Evolutionary conservation across 2,888 invertebrate species (phyloP).

Genomic region (Cryptocheilus praepositus): DNA sequence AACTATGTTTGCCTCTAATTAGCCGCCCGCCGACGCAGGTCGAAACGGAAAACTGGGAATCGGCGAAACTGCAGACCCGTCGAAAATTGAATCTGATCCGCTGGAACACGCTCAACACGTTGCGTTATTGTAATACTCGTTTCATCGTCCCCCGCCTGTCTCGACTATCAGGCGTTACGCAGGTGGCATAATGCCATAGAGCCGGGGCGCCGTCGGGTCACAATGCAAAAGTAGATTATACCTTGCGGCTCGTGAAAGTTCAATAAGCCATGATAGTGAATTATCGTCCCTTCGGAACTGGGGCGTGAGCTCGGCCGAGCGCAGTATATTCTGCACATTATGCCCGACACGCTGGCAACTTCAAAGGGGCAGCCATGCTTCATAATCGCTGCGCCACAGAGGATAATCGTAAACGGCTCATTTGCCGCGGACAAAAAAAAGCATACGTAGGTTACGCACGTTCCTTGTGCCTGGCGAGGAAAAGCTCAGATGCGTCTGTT

Average conservation of each 20-base stretch:
- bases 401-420: constrained; percentile 44
- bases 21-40: no score
- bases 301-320: constrained; percentile 37
- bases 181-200: constrained; percentile 11
- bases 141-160: constrained; percentile 6
- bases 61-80: no score
- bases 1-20: no score
- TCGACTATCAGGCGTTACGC: constrained; percentile 21
- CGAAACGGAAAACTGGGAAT: no score
- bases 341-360: constrained; percentile 29
- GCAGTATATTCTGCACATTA: constrained; percentile 41
- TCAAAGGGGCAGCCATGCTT: constrained; percentile 46
- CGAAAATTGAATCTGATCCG: constrained; percentile 33
- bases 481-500: no score
- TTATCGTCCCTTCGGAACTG: constrained; percentile 52
- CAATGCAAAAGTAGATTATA: constrained; percentile 39
- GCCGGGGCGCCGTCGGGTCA: constrained; percentile 6
- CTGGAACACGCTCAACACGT: constrained; percentile 29
- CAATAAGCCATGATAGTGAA: constrained; percentile 48
- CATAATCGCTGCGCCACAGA: constrained; percentile 44
- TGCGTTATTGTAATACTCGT: constrained; percentile 48
- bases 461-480: no score
- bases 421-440: constrained; percentile 25
- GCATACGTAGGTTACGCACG: no score
- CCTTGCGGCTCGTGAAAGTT: constrained; percentile 37